Conservation (phyloP, 2,888 invertebrate genomes). For the Gonocerus acuteangulatus region DNA sequence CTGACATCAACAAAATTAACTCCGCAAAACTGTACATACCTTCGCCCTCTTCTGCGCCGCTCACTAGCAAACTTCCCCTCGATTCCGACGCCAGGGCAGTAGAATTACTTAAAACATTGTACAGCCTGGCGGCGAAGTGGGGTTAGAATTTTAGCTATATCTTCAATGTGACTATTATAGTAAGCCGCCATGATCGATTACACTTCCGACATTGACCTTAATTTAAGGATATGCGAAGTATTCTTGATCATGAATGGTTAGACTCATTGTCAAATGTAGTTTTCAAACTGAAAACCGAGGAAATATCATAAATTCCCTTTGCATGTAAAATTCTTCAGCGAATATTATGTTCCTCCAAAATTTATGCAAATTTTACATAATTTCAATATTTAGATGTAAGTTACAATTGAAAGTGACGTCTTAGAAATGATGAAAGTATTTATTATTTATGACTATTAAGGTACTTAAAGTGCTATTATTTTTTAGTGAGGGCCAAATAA, state of each 20-base stretch:
- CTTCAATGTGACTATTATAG: not conserved
- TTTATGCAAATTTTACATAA: too few species aligned
- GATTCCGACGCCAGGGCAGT: conserved; percentile 68
- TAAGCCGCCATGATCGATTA: conserved; percentile 21
- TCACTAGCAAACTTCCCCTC: conserved; percentile 38
- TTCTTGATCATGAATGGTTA: conserved; percentile 21
- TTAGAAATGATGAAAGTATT: not conserved
- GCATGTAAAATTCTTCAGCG: conserved; percentile 2
- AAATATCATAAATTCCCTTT: not conserved
- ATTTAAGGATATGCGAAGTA: conserved; percentile 4
- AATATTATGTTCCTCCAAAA: conserved; percentile 6
- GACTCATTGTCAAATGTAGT: not conserved
- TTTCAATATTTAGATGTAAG: too few species aligned
- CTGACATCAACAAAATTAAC: conserved; percentile 27
- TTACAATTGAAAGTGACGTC: too few species aligned
- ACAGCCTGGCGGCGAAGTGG: conserved; percentile 76
- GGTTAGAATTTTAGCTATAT: conserved; percentile 44
- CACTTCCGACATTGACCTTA: conserved; percentile 1
- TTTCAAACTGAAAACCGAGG: not conserved
- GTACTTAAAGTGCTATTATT: not conserved
- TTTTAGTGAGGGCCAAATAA: not conserved
- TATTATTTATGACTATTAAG: not conserved
- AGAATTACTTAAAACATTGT: conserved; percentile 73
- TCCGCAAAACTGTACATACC: conserved; percentile 32
- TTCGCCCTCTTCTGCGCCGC: conserved; percentile 22